These are phyloP conservation scores for Aporophyla nigra DNA, from an alignment of 2,888 invertebrate species.

Conservation along the genomic window DNA sequence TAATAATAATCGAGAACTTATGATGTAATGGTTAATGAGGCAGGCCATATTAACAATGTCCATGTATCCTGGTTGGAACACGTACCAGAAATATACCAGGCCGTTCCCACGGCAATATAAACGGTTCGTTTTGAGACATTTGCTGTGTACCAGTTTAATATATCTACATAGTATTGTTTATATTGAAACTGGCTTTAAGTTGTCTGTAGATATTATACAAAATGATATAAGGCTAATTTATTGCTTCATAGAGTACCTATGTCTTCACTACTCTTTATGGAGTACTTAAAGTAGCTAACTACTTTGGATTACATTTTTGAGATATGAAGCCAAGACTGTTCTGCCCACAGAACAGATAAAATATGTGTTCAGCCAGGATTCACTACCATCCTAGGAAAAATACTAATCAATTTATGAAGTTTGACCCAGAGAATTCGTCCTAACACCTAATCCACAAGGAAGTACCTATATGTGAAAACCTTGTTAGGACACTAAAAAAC, in stretches of 20 bases:
- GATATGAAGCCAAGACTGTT: background rate
- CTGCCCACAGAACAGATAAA: too few relatives aligned
- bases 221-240: background rate
- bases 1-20: constrained; percentile 29
- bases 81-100: constrained; percentile 38
- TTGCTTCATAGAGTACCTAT: background rate
- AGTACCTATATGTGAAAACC: background rate
- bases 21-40: constrained; percentile 51
- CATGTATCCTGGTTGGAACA: constrained; percentile 54
- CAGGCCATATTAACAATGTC: constrained; percentile 48
- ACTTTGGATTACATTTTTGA: background rate
- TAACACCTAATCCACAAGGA: background rate
- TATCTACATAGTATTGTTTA: constrained; percentile 5
- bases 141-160: constrained; percentile 14
- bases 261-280: background rate
- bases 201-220: background rate
- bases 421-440: too few relatives aligned
- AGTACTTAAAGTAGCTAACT: background rate
- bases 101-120: constrained; percentile 55
- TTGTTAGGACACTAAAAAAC: background rate
- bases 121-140: constrained; percentile 14
- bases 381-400: background rate
- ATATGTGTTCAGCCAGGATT: background rate
- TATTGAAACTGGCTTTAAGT: background rate
- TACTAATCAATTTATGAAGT: background rate